Base-by-base conservation (phyloP, 1,140 invertebrate genomes). In the Trinorchestia longiramus region DNA sequence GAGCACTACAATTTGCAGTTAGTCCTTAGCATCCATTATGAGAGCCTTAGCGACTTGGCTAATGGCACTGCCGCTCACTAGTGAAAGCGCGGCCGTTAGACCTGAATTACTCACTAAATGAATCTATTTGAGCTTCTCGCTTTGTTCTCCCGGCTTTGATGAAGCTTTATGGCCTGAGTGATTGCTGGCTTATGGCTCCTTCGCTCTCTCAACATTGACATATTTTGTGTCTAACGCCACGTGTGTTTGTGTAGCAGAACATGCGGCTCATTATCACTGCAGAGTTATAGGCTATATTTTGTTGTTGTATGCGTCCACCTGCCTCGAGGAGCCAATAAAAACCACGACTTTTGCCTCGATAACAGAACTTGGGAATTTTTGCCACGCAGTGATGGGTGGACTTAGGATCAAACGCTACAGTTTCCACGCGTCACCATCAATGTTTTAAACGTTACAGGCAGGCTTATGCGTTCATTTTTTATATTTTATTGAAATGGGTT, bases 21-120 rank as follows among this genome's bases (percentile, higher is more conserved):
- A 90, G 88, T 90, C 88, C 43, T 43, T 41, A 42, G 41, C 41
- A 19, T 43, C 88, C 88, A 90, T 90, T 90, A 90, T 41, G 88
- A 90, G 88, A 90, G 88, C n/a, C 88, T 90, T 43, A 90, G 88
- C 28, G 88, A 90, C 41, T 90, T 43, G 43, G 88, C 41, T 90
- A 90, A 90, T 90, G 88, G 88, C 88, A 41, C 41, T 3, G 43
- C n/a, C 88, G 88, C 88, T 90, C 88, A 90, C 41, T 41, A 41
- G 41, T 41, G 43, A 43, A 90, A 90, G 88, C 88, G 88, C 62
- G 88, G 28, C 88, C 88, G 88, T 90, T 90, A 90, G 88, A 90
- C 88, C n/a, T 43, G 43, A 90, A 90, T 90, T 90, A 90, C 88
- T 90, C 88, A 90, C 88, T 90, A 90, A 90, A 90, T 90, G 88